Evolutionary conservation across 2,888 invertebrate genomes (phyloP).

Genomic region (Melanargia galathea): DNA sequence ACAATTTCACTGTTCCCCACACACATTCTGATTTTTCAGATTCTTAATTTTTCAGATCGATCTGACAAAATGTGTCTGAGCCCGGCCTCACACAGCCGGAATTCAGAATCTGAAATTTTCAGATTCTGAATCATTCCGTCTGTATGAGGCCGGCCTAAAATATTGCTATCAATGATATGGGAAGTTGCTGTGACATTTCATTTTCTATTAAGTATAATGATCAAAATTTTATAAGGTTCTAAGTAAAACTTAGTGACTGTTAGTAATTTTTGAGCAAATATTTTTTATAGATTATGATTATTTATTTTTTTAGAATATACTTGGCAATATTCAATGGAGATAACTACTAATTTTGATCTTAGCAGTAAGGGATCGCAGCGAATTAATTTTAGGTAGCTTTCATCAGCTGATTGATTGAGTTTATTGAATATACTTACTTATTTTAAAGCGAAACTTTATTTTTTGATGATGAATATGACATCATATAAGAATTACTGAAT

Average conservation of each 20-base stretch:
- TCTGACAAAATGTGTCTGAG: too few species aligned
- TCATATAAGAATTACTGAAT: conserved; percentile 6
- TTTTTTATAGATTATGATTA: conserved; percentile 37
- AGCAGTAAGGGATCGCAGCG: conserved; percentile 25
- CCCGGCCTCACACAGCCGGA: too few species aligned
- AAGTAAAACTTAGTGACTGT: conserved; percentile 40
- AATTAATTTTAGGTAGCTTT: conserved; percentile 24
- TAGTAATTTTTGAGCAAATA: conserved; percentile 38
- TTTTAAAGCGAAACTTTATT: neutral
- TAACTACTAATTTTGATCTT: conserved; percentile 11
- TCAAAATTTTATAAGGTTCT: conserved; percentile 26
- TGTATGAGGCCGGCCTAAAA: too few species aligned
- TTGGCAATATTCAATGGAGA: conserved; percentile 22
- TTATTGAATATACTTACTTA: conserved; percentile 12
- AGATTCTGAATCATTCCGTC: too few species aligned
- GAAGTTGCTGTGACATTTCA: conserved; percentile 4
- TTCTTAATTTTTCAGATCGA: too few species aligned
- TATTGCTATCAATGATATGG: neutral
- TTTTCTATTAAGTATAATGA: conserved; percentile 19
- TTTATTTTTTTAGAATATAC: conserved; percentile 31
- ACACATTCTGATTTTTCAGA: too few species aligned
- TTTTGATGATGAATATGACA: neutral
- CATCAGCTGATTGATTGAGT: conserved; percentile 29
- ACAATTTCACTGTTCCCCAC: too few species aligned
- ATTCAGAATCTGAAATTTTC: too few species aligned